Percentiles rank a stretch among this genome's conserved stretches.
phyloP scores from a whole-genome alignment of 2,797 vertebrate species.

The Takifugu rubripes region DNA sequence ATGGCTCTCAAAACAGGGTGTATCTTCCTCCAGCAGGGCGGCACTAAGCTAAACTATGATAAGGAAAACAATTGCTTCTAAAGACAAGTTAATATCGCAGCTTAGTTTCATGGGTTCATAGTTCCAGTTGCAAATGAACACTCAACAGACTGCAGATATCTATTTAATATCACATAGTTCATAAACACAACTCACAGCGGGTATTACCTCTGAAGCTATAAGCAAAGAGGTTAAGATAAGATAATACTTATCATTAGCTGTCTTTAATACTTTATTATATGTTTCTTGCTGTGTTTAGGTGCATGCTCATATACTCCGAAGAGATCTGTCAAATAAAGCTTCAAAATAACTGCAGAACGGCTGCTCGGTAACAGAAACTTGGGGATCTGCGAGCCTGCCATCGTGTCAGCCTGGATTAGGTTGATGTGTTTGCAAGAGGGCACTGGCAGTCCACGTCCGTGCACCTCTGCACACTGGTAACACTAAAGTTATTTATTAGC shows the following conservation, averaged over 20 bases:
- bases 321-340: conserved; percentile 22
- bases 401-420: conserved; percentile 50
- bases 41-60: too few relatives aligned
- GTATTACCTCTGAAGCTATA: neutral
- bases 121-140: neutral
- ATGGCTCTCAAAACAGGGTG: too few relatives aligned
- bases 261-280: neutral
- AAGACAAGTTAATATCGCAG: neutral
- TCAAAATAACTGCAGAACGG: conserved; percentile 17
- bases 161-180: too few relatives aligned
- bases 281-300: conserved; percentile 3
- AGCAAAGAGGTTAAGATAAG: neutral
- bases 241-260: neutral
- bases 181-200: neutral
- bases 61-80: neutral
- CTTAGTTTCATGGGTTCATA: neutral
- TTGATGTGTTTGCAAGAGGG: conserved; percentile 56
- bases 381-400: conserved; percentile 42
- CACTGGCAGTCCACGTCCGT: conserved; percentile 26
- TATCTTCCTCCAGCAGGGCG: too few relatives aligned
- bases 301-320: conserved; percentile 15
- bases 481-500: neutral
- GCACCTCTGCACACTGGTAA: neutral
- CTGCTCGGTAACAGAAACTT: conserved; percentile 42
- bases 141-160: neutral